These are phyloP conservation scores for Anolis sagrei DNA, from an alignment of 2,113 vertebrate genomes.

Conservation along the genomic window DNA sequence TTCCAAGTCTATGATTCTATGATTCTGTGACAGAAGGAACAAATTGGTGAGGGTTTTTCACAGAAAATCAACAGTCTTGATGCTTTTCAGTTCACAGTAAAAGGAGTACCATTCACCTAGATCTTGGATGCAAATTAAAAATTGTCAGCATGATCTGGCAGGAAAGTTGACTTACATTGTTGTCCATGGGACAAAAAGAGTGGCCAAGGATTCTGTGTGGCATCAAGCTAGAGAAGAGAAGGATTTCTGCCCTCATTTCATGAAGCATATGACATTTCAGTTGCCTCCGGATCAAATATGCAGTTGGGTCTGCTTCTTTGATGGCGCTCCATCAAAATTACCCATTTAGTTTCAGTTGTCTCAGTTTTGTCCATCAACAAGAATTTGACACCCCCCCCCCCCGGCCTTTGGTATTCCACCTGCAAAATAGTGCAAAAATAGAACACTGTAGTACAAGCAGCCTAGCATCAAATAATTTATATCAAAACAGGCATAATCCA, in stretches of 20 bases:
- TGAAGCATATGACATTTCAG: not conserved
- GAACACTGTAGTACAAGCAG: slow-evolving; percentile 43
- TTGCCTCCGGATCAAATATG: not conserved
- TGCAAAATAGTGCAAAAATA: too few species aligned
- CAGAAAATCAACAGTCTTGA: not conserved
- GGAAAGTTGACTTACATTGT: not conserved
- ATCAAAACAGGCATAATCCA: slow-evolving; percentile 46
- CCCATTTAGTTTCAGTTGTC: not conserved
- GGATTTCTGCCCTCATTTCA: not conserved
- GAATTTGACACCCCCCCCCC: too few species aligned
- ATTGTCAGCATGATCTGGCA: slow-evolving; percentile 54
- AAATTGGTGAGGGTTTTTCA: not conserved
- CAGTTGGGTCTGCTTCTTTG: not conserved
- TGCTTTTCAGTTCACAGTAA: not conserved
- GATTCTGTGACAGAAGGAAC: slow-evolving; percentile 24
- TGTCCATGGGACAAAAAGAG: not conserved
- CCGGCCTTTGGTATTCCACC: not conserved
- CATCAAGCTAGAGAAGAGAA: not conserved
- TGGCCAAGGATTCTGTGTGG: not conserved
- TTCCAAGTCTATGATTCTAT: too few species aligned
- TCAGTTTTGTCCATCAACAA: not conserved
- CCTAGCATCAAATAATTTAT: slow-evolving; percentile 31
- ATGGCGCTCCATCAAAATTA: not conserved
- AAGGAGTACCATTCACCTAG: not conserved
- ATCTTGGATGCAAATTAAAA: not conserved